Conservation (phyloP, 2,888 invertebrate genomes). For the Theodoxus fluviatilis region DNA sequence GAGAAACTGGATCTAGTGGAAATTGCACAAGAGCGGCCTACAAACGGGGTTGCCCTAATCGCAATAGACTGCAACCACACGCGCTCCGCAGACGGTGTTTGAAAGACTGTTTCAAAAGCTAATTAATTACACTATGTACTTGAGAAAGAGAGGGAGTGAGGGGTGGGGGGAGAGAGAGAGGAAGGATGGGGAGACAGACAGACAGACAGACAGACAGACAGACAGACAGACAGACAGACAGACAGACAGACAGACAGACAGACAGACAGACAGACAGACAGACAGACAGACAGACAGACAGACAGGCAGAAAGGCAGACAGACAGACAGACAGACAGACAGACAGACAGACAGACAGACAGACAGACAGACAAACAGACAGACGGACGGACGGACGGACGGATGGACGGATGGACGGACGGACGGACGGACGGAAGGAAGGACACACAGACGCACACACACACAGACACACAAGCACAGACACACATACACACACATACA, state of each 20-base stretch:
- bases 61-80: too few species aligned
- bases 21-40: too few species aligned
- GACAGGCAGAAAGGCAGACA: neutral
- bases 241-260: neutral
- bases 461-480: constrained; percentile 1
- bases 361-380: too few species aligned
- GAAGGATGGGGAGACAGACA: neutral
- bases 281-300: neutral
- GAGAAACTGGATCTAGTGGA: too few species aligned
- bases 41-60: too few species aligned
- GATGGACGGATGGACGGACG: neutral
- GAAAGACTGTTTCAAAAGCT: too few species aligned
- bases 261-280: constrained; percentile 17
- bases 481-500: constrained; percentile 9
- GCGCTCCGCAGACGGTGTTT: too few species aligned
- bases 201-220: neutral
- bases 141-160: constrained; percentile 1
- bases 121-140: too few species aligned
- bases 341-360: neutral
- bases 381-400: too few species aligned
- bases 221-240: neutral
- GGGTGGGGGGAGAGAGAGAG: constrained; percentile 1
- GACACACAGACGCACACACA: neutral
- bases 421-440: neutral
- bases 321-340: neutral